Evolutionary conservation across 2,888 invertebrate species (phyloP).

Genomic region (Diploptera punctata): DNA sequence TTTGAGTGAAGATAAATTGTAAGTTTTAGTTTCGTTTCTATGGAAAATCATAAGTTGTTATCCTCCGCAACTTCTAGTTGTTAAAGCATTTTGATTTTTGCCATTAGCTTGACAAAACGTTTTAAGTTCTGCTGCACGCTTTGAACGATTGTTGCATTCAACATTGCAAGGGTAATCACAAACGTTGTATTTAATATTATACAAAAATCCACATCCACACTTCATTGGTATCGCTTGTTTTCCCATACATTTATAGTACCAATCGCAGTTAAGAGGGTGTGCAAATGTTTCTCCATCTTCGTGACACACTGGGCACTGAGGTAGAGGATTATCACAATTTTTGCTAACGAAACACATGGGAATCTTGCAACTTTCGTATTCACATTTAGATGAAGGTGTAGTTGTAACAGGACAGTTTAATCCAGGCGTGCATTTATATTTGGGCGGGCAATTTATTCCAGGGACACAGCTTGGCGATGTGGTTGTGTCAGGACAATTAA

Average conservation of each 20-base stretch:
- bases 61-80: too few relatives aligned
- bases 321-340: not conserved
- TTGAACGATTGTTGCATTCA: not conserved
- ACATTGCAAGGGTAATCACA: not conserved
- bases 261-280: not conserved
- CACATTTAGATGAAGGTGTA: too few relatives aligned
- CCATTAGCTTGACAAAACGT: not conserved
- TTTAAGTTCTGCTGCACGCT: not conserved
- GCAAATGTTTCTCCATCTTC: slow-evolving; percentile 1
- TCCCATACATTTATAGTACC: not conserved
- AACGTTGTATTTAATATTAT: not conserved
- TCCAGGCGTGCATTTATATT: not conserved
- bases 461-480: not conserved
- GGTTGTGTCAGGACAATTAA: not conserved
- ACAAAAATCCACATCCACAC: not conserved
- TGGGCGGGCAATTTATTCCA: not conserved
- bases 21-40: too few relatives aligned
- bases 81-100: too few relatives aligned
- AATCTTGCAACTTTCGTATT: not conserved
- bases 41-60: too few relatives aligned
- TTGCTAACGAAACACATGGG: not conserved
- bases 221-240: not conserved
- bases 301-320: not conserved
- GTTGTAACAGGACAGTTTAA: too few relatives aligned
- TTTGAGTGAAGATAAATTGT: too few relatives aligned